A percentile compares a stretch with the other conserved stretches of the same genome.
These are phyloP conservation scores for Lepus timidus DNA, from an alignment of 2,113 vertebrate genomes.

Conservation along the genomic window DNA sequence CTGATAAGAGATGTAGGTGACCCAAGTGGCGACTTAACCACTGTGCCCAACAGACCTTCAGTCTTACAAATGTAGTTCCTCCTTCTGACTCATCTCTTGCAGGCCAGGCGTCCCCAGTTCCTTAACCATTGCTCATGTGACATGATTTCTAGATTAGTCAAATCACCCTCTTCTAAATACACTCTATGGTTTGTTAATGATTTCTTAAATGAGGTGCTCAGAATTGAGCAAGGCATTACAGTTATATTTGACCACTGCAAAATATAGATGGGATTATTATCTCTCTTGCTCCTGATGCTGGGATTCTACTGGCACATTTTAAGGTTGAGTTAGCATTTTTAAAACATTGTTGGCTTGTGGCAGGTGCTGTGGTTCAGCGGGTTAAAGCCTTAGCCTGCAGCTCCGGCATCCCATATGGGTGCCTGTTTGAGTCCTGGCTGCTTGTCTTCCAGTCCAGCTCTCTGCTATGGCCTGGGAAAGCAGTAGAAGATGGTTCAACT, in stretches of 20 bases:
- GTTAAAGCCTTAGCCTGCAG: too few relatives aligned
- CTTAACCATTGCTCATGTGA: conserved; percentile 41
- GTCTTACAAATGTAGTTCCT: background rate
- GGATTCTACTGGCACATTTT: conserved; percentile 34
- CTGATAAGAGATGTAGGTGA: too few relatives aligned
- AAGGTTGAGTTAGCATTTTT: conserved; percentile 40
- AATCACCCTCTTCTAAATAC: background rate
- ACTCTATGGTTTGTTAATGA: background rate
- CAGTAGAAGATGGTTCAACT: too few relatives aligned
- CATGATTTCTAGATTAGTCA: conserved; percentile 14
- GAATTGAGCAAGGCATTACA: conserved; percentile 14
- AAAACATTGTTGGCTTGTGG: background rate
- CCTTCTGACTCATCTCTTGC: background rate
- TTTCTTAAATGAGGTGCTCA: conserved; percentile 25
- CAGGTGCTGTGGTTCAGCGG: background rate
- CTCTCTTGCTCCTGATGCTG: background rate
- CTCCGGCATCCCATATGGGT: too few relatives aligned
- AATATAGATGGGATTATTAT: conserved; percentile 60
- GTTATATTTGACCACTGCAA: conserved; percentile 36
- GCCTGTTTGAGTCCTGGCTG: too few relatives aligned
- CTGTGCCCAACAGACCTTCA: background rate
- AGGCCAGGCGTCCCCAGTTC: background rate
- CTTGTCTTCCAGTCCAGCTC: too few relatives aligned
- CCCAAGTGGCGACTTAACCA: too few relatives aligned
- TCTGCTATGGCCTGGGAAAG: too few relatives aligned